A percentile compares a stretch with the other conserved stretches of the same genome.
These are phyloP conservation scores for Cyclargus thomasi DNA, from an alignment of 1,140 invertebrate species.

Conservation along the genomic window DNA sequence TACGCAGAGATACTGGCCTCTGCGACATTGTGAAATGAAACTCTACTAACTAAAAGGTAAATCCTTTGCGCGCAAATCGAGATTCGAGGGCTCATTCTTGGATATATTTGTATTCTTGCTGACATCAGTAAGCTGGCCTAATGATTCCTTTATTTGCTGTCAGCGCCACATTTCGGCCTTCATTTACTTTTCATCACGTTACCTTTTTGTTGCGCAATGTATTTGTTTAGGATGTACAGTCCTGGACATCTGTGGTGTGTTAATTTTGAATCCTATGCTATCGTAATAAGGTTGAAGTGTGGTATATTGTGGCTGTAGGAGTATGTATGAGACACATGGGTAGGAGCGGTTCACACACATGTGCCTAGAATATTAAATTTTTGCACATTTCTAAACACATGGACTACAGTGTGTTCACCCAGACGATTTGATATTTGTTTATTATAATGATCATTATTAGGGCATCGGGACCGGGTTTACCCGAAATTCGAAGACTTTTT, in stretches of 20 bases:
- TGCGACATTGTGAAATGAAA: too few species aligned
- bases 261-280: neutral
- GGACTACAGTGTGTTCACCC: neutral
- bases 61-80: too few species aligned
- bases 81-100: too few species aligned
- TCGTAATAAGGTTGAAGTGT: neutral
- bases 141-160: neutral
- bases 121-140: neutral
- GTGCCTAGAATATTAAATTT: constrained; percentile 31
- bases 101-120: neutral
- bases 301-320: constrained; percentile 21
- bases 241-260: neutral
- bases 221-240: neutral
- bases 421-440: neutral
- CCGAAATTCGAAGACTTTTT: too few species aligned
- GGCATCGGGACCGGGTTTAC: too few species aligned
- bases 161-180: neutral
- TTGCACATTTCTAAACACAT: constrained; percentile 19
- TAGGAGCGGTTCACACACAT: constrained; percentile 34
- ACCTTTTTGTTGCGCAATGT: neutral
- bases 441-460: neutral
- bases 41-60: too few species aligned
- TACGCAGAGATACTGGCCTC: too few species aligned
- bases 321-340: constrained; percentile 28
- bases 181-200: constrained; percentile 4